These are phyloP conservation scores for Selene dorsalis DNA, from an alignment of 2,797 vertebrate genomes.

Conservation along the genomic window DNA sequence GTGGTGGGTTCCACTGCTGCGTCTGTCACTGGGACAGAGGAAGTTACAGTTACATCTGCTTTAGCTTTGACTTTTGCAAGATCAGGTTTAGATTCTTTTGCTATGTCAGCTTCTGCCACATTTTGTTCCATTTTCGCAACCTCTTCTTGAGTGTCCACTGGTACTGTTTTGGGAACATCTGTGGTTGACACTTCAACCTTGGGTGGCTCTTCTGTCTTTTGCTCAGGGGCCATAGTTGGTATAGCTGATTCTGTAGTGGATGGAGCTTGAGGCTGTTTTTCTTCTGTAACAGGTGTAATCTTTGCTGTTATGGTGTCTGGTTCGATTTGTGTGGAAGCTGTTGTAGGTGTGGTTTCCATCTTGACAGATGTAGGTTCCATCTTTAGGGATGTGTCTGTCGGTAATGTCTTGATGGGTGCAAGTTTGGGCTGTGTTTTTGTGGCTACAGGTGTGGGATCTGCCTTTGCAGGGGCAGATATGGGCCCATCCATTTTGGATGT, in stretches of 20 bases:
- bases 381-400: slow-evolving; percentile 30
- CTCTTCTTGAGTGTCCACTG: slow-evolving; percentile 32
- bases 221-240: slow-evolving; percentile 2
- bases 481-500: slow-evolving; percentile 54
- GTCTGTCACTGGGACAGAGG: slow-evolving; percentile 23
- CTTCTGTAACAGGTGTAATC: slow-evolving; percentile 35
- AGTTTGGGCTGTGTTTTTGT: slow-evolving; percentile 40
- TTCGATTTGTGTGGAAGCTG: slow-evolving; percentile 31
- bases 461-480: slow-evolving; percentile 68
- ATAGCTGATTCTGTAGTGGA: slow-evolving; percentile 27
- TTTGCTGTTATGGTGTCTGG: slow-evolving; percentile 28
- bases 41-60: slow-evolving; percentile 9
- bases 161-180: slow-evolving; percentile 29
- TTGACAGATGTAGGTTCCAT: slow-evolving; percentile 44
- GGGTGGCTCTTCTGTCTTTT: slow-evolving; percentile 37
- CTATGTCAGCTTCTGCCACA: slow-evolving; percentile 30
- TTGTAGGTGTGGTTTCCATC: slow-evolving; percentile 19
- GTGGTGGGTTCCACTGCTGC: slow-evolving; percentile 16
- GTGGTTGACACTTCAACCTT: slow-evolving; percentile 34
- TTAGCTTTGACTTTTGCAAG: slow-evolving; percentile 34
- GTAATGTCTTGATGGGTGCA: slow-evolving; percentile 14
- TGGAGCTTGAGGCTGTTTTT: slow-evolving; percentile 32
- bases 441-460: slow-evolving; percentile 55
- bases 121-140: slow-evolving; percentile 19
- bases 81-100: slow-evolving; percentile 38